Percentiles rank a stretch among this genome's conserved stretches.
These are phyloP conservation scores for Anodontia alba DNA, from an alignment of 2,888 invertebrate genomes.

Conservation along the genomic window DNA sequence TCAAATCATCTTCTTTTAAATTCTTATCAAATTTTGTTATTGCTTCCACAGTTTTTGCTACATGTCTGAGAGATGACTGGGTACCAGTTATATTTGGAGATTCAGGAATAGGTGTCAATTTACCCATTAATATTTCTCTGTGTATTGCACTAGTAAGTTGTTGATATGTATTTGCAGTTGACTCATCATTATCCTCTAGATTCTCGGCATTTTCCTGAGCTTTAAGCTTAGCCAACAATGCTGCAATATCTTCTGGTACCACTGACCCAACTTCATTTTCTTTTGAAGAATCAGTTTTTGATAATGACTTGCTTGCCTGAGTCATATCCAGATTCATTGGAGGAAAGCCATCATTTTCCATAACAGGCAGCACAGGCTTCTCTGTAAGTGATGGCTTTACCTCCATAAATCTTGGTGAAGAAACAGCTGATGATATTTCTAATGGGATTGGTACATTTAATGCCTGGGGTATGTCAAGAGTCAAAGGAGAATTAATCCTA, in stretches of 20 bases:
- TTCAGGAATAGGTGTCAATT: constrained; percentile 76
- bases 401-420: constrained; percentile 72
- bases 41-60: constrained; percentile 69
- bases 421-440: constrained; percentile 51
- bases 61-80: constrained; percentile 43
- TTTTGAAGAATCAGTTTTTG: neutral
- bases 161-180: constrained; percentile 37
- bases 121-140: constrained; percentile 65
- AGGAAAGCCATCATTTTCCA: constrained; percentile 73
- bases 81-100: constrained; percentile 66
- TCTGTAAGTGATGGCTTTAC: constrained; percentile 52
- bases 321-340: constrained; percentile 79
- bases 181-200: constrained; percentile 42
- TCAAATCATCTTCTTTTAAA: constrained; percentile 70
- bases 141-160: constrained; percentile 53
- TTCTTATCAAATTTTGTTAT: constrained; percentile 74
- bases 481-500: constrained; percentile 18
- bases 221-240: constrained; percentile 40
- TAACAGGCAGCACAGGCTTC: constrained; percentile 51
- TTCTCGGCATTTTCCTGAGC: constrained; percentile 42
- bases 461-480: constrained; percentile 32
- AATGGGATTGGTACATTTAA: constrained; percentile 35
- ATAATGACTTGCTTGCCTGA: constrained; percentile 43
- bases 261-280: neutral
- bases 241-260: constrained; percentile 55